Evolutionary conservation across 2,888 invertebrate species (phyloP), one percentile per base, ranked within the genome.

Genomic region (Tenthredo notha): DNA sequence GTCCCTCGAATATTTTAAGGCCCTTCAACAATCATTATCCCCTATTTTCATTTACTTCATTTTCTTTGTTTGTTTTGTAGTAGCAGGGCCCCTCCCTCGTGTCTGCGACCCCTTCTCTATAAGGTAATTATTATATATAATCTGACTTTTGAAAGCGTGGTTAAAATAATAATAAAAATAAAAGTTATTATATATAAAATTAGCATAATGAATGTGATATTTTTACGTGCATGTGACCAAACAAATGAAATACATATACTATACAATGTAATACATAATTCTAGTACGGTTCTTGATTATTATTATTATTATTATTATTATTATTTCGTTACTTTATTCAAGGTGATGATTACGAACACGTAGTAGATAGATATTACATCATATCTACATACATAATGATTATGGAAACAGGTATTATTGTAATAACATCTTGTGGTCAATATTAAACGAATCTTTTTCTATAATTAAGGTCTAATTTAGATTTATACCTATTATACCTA

Each of bases 171-270:
- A 72, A 33, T 33, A 33, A 33, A 3, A 33, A 3, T 3, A 37
- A 37, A 72, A 72, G n/a, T 43, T 43, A 74, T 33, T 72, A 37
- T 72, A 58, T 50, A 80, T 3, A 37, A 61, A 80, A 50, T 80
- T 84, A 85, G 86, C 78, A 72, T 87, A 87, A 87, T 85, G 85
- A 86, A 87, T 86, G 85, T 85, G 84, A 85, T 86, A 87, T 87
- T 86, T 87, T 85, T 84, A 87, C 86, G 86, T 88, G 86, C 84
- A 86, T 86, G 88, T 87, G 88, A 87, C 86, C 87, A 89, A 88
- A 88, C 58, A 83, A 54, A 54, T 54, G 54, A 54, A 54, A 54
- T n/a, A 54, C 54, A 61, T 29, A 61, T 61, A 61, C 61, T 54
- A 54, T 54, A 54, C 54, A 54, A 54, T 54, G 54, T 54, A 54